Base-by-base conservation (phyloP, 2,113 vertebrate genomes). In the Tichodroma muraria region DNA sequence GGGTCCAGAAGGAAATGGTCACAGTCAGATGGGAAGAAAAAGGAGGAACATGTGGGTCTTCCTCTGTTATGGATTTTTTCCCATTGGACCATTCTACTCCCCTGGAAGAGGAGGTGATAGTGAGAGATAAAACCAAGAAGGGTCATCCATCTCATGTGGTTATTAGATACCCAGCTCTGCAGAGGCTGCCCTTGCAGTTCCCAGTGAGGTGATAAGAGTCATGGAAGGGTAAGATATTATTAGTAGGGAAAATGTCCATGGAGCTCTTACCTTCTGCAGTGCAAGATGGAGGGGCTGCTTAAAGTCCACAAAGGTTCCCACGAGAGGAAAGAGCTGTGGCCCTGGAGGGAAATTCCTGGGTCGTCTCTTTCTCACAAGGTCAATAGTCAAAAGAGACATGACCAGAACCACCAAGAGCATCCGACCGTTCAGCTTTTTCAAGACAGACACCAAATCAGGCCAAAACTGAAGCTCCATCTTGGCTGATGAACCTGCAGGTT, bases 281-380 rank as follows among this genome's bases (percentile, higher is more conserved):
- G 63, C 77, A 68, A 95, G 93, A 42, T 95, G 97, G 35, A 96
- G 92, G 6, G 89, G 94, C 59, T 93, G 90, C 61, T 68, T 89
- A 30, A 96, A 94, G 73, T 97, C 97, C 75, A 97, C 88, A 37
- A 95, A 15, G 45, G 97, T 98, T 84, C 97, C 98, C 54, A 98
- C 31, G 2, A 98, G 90, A 78, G 98, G 97, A 66, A 97, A 85
- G 28, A 94, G 47, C 80, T 69, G 91, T 1, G 97, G 98, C 49
- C 97, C 97, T 33, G 97, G 97, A 38, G 98, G 97, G 66, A 96
- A 98, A 61, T 97, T 98, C 83, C 54, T 75, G 61, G 98, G 98
- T 24, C 66, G 94, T 88, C 97, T 96, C 82, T 98, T 98, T 91
- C 45, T 98, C 68, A 97, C 27, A 8, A 98, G 57, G 89, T 98